These are phyloP conservation scores for Pammene aurita DNA, from an alignment of 2,888 invertebrate genomes.

Conservation along the genomic window DNA sequence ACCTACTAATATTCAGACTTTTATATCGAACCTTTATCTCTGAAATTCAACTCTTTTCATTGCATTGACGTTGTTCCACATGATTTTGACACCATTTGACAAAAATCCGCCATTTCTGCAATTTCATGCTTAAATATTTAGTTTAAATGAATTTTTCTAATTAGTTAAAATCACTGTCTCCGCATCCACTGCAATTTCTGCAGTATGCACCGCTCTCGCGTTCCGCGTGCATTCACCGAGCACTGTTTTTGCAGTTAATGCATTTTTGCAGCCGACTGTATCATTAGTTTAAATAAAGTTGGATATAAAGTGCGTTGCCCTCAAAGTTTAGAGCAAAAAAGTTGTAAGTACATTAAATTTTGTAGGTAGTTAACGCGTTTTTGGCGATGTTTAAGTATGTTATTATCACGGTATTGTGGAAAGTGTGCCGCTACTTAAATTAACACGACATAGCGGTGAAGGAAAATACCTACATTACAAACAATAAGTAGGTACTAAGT, in stretches of 20 bases:
- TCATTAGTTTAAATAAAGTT: constrained; percentile 23
- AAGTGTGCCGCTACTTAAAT: constrained; percentile 7
- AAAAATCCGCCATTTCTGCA: too few relatives aligned
- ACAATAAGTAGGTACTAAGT: too few relatives aligned
- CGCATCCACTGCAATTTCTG: background rate
- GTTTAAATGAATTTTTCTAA: too few relatives aligned
- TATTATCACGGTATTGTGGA: background rate
- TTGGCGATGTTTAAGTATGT: background rate
- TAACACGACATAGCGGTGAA: background rate
- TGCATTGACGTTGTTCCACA: too few relatives aligned
- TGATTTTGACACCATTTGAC: too few relatives aligned
- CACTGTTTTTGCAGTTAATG: constrained; percentile 19
- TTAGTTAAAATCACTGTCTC: background rate
- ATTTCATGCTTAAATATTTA: too few relatives aligned
- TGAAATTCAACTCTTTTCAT: too few relatives aligned
- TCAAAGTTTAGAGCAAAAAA: background rate
- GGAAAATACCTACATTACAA: background rate
- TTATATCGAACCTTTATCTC: too few relatives aligned
- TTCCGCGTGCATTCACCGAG: constrained; percentile 11
- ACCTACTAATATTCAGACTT: too few relatives aligned
- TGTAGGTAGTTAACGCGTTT: background rate
- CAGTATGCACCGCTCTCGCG: background rate
- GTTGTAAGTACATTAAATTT: background rate
- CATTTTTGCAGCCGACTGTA: constrained; percentile 15
- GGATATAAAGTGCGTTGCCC: constrained; percentile 6